Evolutionary conservation across 2,888 invertebrate species (phyloP).

Genomic region (Marasmarcha lunaedactyla): DNA sequence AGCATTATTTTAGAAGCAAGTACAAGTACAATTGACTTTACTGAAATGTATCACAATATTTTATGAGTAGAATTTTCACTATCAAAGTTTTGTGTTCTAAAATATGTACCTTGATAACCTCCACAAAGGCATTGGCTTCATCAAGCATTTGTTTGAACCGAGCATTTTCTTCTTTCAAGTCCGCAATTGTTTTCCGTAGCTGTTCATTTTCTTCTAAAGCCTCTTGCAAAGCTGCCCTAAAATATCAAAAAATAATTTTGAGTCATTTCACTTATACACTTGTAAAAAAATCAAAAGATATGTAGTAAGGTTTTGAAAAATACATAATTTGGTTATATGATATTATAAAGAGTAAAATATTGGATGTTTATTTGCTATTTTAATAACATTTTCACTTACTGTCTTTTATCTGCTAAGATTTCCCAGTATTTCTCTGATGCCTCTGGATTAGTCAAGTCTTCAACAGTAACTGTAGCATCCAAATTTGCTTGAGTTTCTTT

Average conservation of each 20-base stretch:
- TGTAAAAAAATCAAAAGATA: not conserved
- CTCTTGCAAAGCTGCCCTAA: constrained; percentile 75
- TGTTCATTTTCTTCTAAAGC: constrained; percentile 79
- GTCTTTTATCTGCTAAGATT: constrained; percentile 79
- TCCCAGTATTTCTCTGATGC: constrained; percentile 84
- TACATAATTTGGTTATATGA: too few relatives aligned
- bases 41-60: too few relatives aligned
- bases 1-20: too few relatives aligned
- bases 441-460: constrained; percentile 78
- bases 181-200: constrained; percentile 54
- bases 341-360: too few relatives aligned
- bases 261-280: not conserved
- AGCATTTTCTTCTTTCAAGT: constrained; percentile 74
- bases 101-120: constrained; percentile 74
- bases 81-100: too few relatives aligned
- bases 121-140: constrained; percentile 79
- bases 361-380: too few relatives aligned
- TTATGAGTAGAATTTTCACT: too few relatives aligned
- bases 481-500: constrained; percentile 74
- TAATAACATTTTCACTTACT: too few relatives aligned
- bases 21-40: too few relatives aligned
- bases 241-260: constrained; percentile 6
- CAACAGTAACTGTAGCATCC: constrained; percentile 67
- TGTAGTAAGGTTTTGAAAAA: too few relatives aligned
- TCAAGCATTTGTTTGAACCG: constrained; percentile 79